phyloP scores from a whole-genome alignment of 1,140 invertebrate species.

The Nasonia longicornis region DNA sequence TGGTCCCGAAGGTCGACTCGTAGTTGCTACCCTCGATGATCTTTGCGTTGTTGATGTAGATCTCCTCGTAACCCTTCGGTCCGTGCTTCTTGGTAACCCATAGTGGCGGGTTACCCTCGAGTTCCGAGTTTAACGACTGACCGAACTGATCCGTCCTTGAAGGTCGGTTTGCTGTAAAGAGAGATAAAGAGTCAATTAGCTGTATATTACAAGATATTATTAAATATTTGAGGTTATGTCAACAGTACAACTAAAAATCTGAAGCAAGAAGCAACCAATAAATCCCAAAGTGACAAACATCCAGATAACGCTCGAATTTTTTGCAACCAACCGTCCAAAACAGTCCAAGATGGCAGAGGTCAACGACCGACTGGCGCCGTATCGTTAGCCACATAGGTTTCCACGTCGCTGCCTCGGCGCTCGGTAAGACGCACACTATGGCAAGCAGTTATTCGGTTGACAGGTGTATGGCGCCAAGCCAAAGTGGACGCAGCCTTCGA shows the following conservation, averaged over 20 bases:
- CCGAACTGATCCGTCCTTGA: slow-evolving; percentile 76
- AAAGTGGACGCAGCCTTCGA: not conserved
- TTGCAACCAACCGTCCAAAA: not conserved
- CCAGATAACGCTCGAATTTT: not conserved
- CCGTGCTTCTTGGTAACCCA: slow-evolving; percentile 79
- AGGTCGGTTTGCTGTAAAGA: slow-evolving; percentile 76
- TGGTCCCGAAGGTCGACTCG: slow-evolving; percentile 62
- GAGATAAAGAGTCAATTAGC: not conserved
- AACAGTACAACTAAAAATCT: not conserved
- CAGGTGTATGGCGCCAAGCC: not conserved
- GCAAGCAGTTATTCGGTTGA: not conserved
- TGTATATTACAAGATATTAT: not conserved
- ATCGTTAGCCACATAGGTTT: not conserved
- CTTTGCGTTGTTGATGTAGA: slow-evolving; percentile 86
- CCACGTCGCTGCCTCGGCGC: not conserved
- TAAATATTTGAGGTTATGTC: not conserved
- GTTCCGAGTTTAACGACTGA: slow-evolving; percentile 77
- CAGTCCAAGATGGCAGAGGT: not conserved
- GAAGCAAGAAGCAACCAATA: not conserved
- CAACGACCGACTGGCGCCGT: not conserved
- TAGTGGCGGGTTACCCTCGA: slow-evolving; percentile 83
- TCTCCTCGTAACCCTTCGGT: slow-evolving; percentile 73
- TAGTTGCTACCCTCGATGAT: slow-evolving; percentile 80
- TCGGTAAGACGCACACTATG: not conserved
- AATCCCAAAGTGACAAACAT: not conserved